Conservation (phyloP, 2,797 vertebrate species). For the Gadopsis marmoratus region DNA sequence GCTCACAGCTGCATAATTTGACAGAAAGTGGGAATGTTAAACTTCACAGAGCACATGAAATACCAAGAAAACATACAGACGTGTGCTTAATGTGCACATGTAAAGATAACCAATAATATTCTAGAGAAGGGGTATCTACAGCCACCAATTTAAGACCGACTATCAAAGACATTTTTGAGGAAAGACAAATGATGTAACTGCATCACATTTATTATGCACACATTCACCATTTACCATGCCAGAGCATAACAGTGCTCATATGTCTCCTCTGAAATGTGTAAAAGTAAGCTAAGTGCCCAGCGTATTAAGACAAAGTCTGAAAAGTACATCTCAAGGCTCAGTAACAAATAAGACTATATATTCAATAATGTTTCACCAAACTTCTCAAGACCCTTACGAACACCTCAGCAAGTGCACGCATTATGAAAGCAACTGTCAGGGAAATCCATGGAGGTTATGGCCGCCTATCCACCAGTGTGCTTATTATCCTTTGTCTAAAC, state of each 20-base stretch:
- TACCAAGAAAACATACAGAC: background rate
- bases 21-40: background rate
- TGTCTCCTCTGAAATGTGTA: background rate
- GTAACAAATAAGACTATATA: slow-evolving; percentile 1
- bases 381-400: slow-evolving; percentile 19
- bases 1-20: background rate
- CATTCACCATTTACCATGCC: background rate
- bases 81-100: background rate
- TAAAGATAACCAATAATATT: background rate
- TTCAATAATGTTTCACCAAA: slow-evolving; percentile 38
- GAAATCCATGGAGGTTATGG: slow-evolving; percentile 43
- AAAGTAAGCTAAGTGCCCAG: background rate
- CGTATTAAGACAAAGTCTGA: background rate
- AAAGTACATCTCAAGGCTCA: background rate
- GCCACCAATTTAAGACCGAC: background rate
- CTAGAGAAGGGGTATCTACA: background rate
- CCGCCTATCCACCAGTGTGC: slow-evolving; percentile 35
- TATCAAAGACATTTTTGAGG: background rate
- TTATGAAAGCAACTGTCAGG: slow-evolving; percentile 45
- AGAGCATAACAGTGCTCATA: background rate
- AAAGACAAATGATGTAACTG: background rate
- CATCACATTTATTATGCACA: background rate
- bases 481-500: slow-evolving; percentile 51
- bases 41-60: background rate
- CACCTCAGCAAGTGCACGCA: slow-evolving; percentile 8